Evolutionary conservation across 2,113 vertebrate genomes (phyloP).

Genomic region (Scartelaos histophorus): DNA sequence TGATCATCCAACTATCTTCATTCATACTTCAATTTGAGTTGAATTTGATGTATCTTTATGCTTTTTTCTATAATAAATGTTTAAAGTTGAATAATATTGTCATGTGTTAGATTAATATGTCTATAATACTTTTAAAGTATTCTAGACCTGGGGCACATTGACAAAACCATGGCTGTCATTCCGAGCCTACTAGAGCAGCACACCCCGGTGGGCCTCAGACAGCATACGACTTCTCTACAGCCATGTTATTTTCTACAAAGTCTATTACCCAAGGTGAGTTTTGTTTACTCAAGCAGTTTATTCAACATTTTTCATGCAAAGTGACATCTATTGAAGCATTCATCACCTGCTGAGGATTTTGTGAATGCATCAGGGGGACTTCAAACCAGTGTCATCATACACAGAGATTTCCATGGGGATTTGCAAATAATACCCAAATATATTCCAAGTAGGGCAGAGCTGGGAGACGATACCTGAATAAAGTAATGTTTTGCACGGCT

Average conservation of each 20-base stretch:
- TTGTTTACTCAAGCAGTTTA: neutral
- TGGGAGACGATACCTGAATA: conserved; percentile 18
- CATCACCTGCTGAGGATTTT: conserved; percentile 12
- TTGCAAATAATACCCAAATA: conserved; percentile 50
- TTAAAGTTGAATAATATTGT: too few relatives aligned
- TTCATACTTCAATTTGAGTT: too few relatives aligned
- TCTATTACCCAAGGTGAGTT: neutral
- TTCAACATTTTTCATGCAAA: conserved; percentile 8
- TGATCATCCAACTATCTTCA: too few relatives aligned
- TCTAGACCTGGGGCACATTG: neutral
- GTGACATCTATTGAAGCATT: conserved; percentile 24
- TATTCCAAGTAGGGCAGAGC: conserved; percentile 26
- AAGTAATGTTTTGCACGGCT: conserved; percentile 17
- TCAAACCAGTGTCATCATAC: conserved; percentile 11
- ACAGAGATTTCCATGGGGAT: conserved; percentile 18
- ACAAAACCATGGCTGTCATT: neutral
- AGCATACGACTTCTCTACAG: neutral
- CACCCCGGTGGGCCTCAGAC: neutral
- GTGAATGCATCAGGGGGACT: neutral
- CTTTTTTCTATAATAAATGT: too few relatives aligned
- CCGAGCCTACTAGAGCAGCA: neutral
- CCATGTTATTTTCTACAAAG: neutral
- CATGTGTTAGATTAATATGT: too few relatives aligned
- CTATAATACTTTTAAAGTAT: too few relatives aligned
- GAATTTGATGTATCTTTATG: too few relatives aligned